phyloP scores from a whole-genome alignment of 2,113 vertebrate species.

The Eudyptes chrysolophus region DNA sequence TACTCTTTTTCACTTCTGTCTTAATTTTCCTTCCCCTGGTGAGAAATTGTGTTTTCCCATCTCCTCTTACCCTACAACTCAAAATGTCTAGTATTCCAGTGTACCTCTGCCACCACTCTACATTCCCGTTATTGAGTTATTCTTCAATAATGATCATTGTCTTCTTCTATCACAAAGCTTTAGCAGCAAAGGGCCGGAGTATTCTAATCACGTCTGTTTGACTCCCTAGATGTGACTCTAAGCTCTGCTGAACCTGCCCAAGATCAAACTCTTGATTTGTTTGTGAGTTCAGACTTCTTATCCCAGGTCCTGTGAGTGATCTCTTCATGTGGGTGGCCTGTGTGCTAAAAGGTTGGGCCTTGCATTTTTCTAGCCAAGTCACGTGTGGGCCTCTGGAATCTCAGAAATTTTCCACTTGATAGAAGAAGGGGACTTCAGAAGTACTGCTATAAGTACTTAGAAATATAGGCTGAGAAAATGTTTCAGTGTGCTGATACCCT shows the following conservation, averaged over 20 bases:
- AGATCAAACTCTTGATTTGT: slow-evolving; percentile 35
- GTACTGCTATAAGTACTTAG: background rate
- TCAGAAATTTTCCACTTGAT: slow-evolving; percentile 64
- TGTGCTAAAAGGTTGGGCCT: slow-evolving; percentile 34
- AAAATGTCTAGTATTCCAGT: background rate
- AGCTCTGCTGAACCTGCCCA: background rate
- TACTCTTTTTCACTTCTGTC: background rate
- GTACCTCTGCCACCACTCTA: background rate
- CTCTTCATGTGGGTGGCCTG: slow-evolving; percentile 48
- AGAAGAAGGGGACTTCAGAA: slow-evolving; percentile 57
- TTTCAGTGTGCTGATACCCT: background rate
- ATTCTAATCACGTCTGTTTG: background rate
- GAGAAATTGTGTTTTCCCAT: background rate
- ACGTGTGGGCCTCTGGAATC: slow-evolving; percentile 52
- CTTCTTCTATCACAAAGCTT: background rate
- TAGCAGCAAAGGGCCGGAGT: background rate
- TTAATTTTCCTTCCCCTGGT: background rate
- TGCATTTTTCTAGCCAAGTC: slow-evolving; percentile 46
- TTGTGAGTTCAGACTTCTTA: slow-evolving; percentile 37
- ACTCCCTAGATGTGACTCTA: background rate
- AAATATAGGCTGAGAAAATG: slow-evolving; percentile 2
- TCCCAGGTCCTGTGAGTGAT: slow-evolving; percentile 28
- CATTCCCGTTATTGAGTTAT: background rate
- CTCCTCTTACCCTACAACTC: background rate
- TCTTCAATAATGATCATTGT: background rate